Percentiles rank a stretch among this genome's conserved stretches.
phyloP scores from a whole-genome alignment of 2,113 vertebrate species.

The Microtus montanus region DNA sequence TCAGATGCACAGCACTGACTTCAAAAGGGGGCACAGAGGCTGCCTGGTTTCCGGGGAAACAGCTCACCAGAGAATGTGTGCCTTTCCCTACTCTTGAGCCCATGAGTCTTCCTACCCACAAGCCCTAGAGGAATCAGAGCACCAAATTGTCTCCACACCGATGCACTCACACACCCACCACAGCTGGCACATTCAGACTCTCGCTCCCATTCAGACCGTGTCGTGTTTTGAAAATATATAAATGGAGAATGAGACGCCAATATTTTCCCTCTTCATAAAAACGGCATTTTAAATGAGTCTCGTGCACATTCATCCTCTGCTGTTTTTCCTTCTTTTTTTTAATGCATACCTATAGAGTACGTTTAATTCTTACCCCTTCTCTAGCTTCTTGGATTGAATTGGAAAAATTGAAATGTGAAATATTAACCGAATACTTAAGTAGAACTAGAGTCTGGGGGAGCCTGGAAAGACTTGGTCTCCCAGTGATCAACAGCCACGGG shows the following conservation, averaged over 20 bases:
- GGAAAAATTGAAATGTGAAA: conserved; percentile 73
- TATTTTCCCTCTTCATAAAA: conserved; percentile 80
- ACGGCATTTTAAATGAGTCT: conserved; percentile 78
- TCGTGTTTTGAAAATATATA: conserved; percentile 81
- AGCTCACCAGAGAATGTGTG: neutral
- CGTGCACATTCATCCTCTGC: conserved; percentile 80
- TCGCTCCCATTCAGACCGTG: conserved; percentile 77
- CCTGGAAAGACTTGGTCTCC: conserved; percentile 42
- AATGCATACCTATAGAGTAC: conserved; percentile 78
- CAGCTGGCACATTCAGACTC: conserved; percentile 70
- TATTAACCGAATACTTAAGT: conserved; percentile 70
- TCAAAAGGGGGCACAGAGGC: neutral
- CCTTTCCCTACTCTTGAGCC: neutral
- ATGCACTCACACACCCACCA: conserved; percentile 57
- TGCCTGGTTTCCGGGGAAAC: neutral
- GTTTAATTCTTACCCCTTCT: conserved; percentile 74
- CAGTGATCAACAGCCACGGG: conserved; percentile 35
- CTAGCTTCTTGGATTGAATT: conserved; percentile 66
- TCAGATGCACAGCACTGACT: neutral
- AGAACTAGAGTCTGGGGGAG: conserved; percentile 42
- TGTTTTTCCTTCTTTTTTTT: conserved; percentile 73
- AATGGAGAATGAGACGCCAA: conserved; percentile 75
- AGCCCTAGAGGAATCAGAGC: conserved; percentile 33
- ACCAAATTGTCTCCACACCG: conserved; percentile 47
- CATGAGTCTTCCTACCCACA: conserved; percentile 26